A percentile compares a stretch with the other conserved stretches of the same genome.
Evolutionary conservation across 2,113 vertebrate species (phyloP).

Genomic region (Dolichallabes microphthalmus): DNA sequence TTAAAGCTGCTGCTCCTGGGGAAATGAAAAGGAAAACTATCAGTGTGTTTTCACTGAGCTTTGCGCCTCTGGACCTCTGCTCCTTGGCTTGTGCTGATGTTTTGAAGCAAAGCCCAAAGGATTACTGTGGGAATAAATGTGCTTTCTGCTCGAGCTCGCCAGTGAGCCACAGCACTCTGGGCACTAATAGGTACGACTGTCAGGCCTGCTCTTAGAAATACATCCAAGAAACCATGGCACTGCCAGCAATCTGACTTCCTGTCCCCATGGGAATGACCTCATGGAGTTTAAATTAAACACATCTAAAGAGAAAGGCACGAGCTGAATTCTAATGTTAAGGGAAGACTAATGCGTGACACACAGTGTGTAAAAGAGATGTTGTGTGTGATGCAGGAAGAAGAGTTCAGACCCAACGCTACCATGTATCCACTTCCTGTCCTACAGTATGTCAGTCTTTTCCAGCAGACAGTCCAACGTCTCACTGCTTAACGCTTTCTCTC

Average conservation of each 20-base stretch:
- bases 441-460: background rate
- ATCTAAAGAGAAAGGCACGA: background rate
- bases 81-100: constrained; percentile 58
- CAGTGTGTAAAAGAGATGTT: background rate
- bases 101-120: constrained; percentile 59
- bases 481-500: constrained; percentile 1
- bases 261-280: background rate
- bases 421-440: background rate
- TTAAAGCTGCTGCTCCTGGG: constrained; percentile 59
- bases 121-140: constrained; percentile 57
- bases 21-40: constrained; percentile 63
- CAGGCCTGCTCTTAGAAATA: constrained; percentile 45
- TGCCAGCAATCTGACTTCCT: background rate
- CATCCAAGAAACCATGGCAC: constrained; percentile 33
- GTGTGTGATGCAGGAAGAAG: background rate
- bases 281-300: constrained; percentile 6
- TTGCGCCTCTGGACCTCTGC: constrained; percentile 47
- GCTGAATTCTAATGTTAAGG: background rate
- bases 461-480: too few species aligned
- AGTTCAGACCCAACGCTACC: background rate
- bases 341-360: background rate
- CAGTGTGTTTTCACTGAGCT: constrained; percentile 59
- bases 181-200: constrained; percentile 52
- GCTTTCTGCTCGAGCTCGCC: constrained; percentile 57
- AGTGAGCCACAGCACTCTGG: constrained; percentile 53